Evolutionary conservation across 2,888 invertebrate genomes (phyloP).

Genomic region (Mythimna impura): DNA sequence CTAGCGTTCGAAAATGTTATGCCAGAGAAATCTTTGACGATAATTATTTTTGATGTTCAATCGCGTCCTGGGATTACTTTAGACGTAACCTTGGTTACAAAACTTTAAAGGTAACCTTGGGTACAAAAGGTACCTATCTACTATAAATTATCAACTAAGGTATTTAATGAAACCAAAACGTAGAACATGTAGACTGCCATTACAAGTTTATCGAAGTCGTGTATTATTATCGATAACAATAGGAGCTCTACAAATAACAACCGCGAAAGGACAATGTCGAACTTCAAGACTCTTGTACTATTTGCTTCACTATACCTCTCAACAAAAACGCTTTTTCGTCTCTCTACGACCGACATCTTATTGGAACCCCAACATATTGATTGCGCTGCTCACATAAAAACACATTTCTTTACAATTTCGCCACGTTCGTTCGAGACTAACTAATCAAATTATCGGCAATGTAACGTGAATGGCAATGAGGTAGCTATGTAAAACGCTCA

Average conservation of each 20-base stretch:
- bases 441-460: constrained; percentile 13
- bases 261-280: constrained; percentile 3
- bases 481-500: background rate
- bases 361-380: constrained; percentile 3
- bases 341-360: background rate
- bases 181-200: too few relatives aligned
- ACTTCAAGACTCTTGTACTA: background rate
- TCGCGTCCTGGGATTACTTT: background rate
- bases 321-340: constrained; percentile 4
- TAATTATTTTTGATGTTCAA: background rate
- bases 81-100: background rate
- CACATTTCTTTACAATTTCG: constrained; percentile 12
- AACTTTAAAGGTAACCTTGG: background rate
- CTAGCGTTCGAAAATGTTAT: background rate
- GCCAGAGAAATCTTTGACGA: background rate
- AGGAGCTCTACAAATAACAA: background rate
- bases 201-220: background rate
- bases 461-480: constrained; percentile 27
- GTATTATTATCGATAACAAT: background rate
- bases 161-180: background rate
- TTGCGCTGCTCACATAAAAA: constrained; percentile 24
- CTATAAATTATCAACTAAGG: background rate
- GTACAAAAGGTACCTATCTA: background rate
- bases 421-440: constrained; percentile 8
- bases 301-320: background rate